Percentiles rank a stretch among this genome's conserved stretches.
Evolutionary conservation across 2,888 invertebrate species (phyloP).

Genomic region (Amphipyra tragopoginis): DNA sequence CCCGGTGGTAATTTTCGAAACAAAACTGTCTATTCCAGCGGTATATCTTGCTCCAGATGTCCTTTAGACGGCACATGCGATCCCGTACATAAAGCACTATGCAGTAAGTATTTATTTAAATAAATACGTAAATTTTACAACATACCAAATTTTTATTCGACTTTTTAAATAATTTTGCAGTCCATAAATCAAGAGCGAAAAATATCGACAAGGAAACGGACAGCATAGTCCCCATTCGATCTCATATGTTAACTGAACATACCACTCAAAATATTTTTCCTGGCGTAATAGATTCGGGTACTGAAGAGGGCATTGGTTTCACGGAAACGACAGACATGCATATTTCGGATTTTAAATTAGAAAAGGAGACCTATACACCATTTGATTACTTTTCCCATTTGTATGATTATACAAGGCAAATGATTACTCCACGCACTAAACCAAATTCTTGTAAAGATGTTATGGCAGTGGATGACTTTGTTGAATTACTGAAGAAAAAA

Average conservation of each 20-base stretch:
- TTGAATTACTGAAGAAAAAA: conserved; percentile 79
- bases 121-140: neutral
- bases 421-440: conserved; percentile 56
- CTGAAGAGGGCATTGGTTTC: conserved; percentile 5
- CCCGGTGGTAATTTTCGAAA: conserved; percentile 76
- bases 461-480: conserved; percentile 77
- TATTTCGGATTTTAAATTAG: conserved; percentile 11
- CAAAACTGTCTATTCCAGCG: conserved; percentile 72
- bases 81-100: conserved; percentile 67
- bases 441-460: conserved; percentile 72
- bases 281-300: neutral
- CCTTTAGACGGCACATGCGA: conserved; percentile 69
- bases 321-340: conserved; percentile 5
- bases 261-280: conserved; percentile 7
- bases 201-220: conserved; percentile 6
- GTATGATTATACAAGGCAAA: conserved; percentile 66
- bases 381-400: conserved; percentile 78
- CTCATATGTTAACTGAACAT: conserved; percentile 7
- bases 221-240: neutral
- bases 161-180: conserved; percentile 20
- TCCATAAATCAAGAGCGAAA: conserved; percentile 1
- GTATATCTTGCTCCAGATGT: conserved; percentile 77
- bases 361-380: conserved; percentile 28
- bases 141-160: neutral
- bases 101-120: conserved; percentile 66